A percentile compares a stretch with the other conserved stretches of the same genome.
Evolutionary conservation across 2,888 invertebrate species (phyloP).

Genomic region (Coelogynopora nodosa): DNA sequence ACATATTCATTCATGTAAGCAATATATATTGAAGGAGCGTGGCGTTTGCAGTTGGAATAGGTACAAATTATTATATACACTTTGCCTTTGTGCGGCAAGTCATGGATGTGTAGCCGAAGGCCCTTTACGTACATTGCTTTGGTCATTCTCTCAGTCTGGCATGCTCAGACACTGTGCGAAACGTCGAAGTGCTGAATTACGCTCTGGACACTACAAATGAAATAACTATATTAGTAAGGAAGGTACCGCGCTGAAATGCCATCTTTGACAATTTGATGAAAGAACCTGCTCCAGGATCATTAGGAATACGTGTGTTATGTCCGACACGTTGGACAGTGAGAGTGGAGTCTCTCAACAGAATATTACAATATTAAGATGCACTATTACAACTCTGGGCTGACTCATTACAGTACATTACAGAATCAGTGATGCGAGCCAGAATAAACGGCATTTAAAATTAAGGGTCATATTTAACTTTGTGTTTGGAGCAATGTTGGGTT

Average conservation of each 20-base stretch:
- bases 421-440: not conserved
- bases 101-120: not conserved
- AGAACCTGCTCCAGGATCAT: not conserved
- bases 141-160: not conserved
- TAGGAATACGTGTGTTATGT: not conserved
- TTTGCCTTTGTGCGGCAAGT: too few species aligned
- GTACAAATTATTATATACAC: too few species aligned
- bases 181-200: not conserved
- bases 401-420: conserved; percentile 1
- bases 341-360: not conserved
- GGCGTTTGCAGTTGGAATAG: too few species aligned
- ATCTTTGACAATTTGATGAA: not conserved
- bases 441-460: not conserved
- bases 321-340: not conserved
- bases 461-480: not conserved
- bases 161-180: not conserved
- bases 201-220: not conserved
- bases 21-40: too few species aligned
- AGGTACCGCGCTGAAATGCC: not conserved
- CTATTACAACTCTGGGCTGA: conserved; percentile 5
- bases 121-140: not conserved
- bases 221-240: not conserved
- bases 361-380: conserved; percentile 1
- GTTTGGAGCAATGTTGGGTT: conserved; percentile 10
- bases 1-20: too few species aligned